A percentile compares a stretch with the other conserved stretches of the same genome.
Conservation (phyloP, 2,113 vertebrate species). For the Cyprinodon brontotheroides region DNA sequence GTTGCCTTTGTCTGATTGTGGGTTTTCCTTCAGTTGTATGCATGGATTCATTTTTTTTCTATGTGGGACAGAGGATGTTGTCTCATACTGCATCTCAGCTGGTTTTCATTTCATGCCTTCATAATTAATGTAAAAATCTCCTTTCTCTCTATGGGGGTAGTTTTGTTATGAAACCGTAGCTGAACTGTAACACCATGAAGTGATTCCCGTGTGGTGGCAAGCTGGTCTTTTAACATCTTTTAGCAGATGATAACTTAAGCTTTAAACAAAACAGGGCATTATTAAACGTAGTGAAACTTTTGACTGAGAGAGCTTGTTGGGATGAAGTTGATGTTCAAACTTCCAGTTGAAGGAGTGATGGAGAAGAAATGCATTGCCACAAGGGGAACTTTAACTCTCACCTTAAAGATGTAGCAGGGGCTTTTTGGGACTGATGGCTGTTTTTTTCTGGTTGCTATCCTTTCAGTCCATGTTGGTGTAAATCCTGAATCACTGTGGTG, state of each 20-base stretch:
- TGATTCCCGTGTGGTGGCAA: not conserved
- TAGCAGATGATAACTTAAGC: not conserved
- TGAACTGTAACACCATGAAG: not conserved
- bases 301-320: not conserved
- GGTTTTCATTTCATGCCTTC: not conserved
- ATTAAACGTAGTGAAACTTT: not conserved
- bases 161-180: constrained; percentile 3
- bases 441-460: no score
- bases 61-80: not conserved
- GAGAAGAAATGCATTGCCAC: not conserved
- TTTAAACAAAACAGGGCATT: not conserved
- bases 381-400: no score
- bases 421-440: no score
- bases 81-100: not conserved
- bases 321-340: not conserved
- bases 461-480: no score
- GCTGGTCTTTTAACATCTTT: not conserved
- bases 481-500: no score
- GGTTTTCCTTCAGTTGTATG: not conserved
- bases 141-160: not conserved
- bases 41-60: not conserved
- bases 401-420: no score
- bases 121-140: not conserved
- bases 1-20: no score
- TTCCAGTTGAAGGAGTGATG: no score